Conservation (phyloP, 1,140 invertebrate genomes). For the Zaprionus vittiger region DNA sequence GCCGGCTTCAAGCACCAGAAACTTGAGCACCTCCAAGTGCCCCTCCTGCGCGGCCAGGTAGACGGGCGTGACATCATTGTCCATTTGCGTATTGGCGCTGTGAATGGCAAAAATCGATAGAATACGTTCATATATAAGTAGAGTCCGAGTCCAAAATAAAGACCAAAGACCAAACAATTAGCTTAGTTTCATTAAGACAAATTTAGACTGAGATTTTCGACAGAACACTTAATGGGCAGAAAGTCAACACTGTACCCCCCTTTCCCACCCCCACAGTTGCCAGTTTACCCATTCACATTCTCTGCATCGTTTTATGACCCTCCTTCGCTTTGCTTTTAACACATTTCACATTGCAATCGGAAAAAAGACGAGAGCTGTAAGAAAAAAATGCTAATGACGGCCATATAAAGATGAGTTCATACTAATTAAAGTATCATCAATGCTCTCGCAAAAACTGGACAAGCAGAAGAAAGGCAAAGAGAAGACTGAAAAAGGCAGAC, state of each 20-base stretch:
- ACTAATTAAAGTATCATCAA: conserved; percentile 54
- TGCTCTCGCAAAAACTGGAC: conserved; percentile 10
- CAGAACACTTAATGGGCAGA: conserved; percentile 39
- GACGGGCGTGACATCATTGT: conserved; percentile 95
- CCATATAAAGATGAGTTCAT: conserved; percentile 27
- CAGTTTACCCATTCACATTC: too few species aligned
- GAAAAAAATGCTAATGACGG: conserved; percentile 29
- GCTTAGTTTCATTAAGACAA: conserved; percentile 8
- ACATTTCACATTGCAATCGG: neutral
- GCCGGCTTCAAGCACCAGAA: conserved; percentile 91
- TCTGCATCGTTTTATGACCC: too few species aligned
- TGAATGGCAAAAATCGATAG: conserved; percentile 14
- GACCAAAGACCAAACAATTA: conserved; percentile 27
- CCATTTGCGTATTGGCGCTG: conserved; percentile 94
- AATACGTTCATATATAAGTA: neutral
- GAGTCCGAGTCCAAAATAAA: neutral
- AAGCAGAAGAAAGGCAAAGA: conserved; percentile 12
- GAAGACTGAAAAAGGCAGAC: conserved; percentile 17
- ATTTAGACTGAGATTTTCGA: conserved; percentile 5
- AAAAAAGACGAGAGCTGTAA: neutral
- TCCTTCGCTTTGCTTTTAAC: neutral
- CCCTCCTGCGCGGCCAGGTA: conserved; percentile 95
- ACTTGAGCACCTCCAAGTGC: conserved; percentile 92
- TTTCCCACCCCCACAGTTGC: neutral
- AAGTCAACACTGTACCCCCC: conserved; percentile 29